These are phyloP conservation scores for Pardosa pseudoannulata DNA, from an alignment of 2,888 invertebrate genomes.

Conservation along the genomic window DNA sequence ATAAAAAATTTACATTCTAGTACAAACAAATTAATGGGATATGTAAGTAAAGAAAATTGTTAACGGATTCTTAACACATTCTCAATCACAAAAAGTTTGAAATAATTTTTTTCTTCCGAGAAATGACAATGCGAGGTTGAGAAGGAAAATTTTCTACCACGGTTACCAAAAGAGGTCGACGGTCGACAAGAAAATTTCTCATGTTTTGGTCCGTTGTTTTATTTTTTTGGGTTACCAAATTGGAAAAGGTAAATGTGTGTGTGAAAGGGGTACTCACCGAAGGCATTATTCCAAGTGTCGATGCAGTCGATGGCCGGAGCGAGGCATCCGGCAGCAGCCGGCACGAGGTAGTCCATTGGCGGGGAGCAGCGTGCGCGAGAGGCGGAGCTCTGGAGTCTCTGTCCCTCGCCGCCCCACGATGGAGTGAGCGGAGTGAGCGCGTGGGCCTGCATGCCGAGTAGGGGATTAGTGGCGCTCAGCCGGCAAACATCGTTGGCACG, in stretches of 20 bases:
- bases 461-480: slow-evolving; percentile 64
- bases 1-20: too few relatives aligned
- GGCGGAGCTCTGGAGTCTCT: slow-evolving; percentile 6
- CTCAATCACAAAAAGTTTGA: too few relatives aligned
- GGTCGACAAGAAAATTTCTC: too few relatives aligned
- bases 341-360: slow-evolving; percentile 53
- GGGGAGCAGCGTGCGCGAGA: slow-evolving; percentile 22
- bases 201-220: too few relatives aligned
- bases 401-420: slow-evolving; percentile 26
- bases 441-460: slow-evolving; percentile 68
- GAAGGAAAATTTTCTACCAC: too few relatives aligned
- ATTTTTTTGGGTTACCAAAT: too few relatives aligned
- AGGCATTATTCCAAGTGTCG: slow-evolving; percentile 56
- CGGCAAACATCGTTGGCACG: slow-evolving; percentile 69
- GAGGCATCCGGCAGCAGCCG: slow-evolving; percentile 13
- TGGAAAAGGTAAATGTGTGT: background rate
- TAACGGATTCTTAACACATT: too few relatives aligned
- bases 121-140: too few relatives aligned
- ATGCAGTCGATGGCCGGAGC: slow-evolving; percentile 31
- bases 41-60: too few relatives aligned
- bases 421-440: slow-evolving; percentile 44
- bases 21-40: too few relatives aligned
- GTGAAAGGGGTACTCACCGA: slow-evolving; percentile 42
- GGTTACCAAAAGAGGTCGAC: too few relatives aligned
- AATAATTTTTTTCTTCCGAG: too few relatives aligned